phyloP scores from a whole-genome alignment of 2,113 vertebrate genomes.

The Sinocyclocheilus rhinocerous region DNA sequence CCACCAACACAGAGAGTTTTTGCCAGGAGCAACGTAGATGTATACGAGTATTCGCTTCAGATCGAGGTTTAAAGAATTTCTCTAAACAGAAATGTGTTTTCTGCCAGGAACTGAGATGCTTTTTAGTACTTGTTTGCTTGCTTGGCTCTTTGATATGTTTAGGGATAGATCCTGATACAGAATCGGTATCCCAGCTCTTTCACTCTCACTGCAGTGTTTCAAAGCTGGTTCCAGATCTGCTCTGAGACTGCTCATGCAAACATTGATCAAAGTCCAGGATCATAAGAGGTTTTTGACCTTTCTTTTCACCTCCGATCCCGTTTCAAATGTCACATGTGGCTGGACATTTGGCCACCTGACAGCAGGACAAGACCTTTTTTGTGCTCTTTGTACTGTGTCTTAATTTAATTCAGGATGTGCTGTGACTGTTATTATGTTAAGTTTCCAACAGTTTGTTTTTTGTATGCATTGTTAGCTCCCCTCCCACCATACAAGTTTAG shows the following conservation, averaged over 20 bases:
- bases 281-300: conserved; percentile 28
- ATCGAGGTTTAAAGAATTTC: conserved; percentile 26
- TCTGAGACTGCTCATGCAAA: conserved; percentile 4
- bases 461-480: neutral
- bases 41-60: conserved; percentile 10
- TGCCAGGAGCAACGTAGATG: conserved; percentile 38
- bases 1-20: conserved; percentile 54
- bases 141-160: conserved; percentile 5
- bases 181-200: neutral
- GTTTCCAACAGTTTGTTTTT: neutral
- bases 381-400: neutral
- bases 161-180: neutral
- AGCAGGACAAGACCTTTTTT: neutral
- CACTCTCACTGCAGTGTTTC: neutral
- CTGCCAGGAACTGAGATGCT: conserved; percentile 12
- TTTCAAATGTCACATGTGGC: conserved; percentile 29
- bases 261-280: conserved; percentile 19
- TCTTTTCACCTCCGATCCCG: conserved; percentile 10
- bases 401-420: neutral
- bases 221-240: neutral
- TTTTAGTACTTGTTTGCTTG: neutral
- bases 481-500: neutral
- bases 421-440: too few species aligned
- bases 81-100: conserved; percentile 4
- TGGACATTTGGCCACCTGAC: conserved; percentile 16